Percentiles rank a stretch among this genome's conserved stretches.
phyloP scores from a whole-genome alignment of 1,140 invertebrate species.

The Metaphire vulgaris region DNA sequence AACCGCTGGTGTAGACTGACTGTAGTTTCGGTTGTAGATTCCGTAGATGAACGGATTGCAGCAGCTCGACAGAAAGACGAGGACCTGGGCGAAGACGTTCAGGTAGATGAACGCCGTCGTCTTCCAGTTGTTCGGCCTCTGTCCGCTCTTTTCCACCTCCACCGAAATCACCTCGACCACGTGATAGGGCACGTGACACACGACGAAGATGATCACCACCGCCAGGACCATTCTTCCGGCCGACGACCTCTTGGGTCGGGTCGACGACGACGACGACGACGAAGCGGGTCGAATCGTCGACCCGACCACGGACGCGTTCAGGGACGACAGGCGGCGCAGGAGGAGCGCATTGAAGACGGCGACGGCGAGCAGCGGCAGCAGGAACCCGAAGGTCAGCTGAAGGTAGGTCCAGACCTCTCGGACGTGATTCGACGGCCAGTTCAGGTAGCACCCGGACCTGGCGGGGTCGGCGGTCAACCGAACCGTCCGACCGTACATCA shows the following conservation, averaged over 20 bases:
- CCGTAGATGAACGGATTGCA: neutral
- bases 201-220: neutral
- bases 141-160: too few species aligned
- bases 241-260: neutral
- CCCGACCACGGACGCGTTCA: neutral
- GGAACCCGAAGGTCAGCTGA: conserved; percentile 1
- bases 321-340: neutral
- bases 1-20: too few species aligned
- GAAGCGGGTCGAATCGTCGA: too few species aligned
- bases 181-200: neutral
- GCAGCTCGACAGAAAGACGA: conserved; percentile 2
- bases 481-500: neutral
- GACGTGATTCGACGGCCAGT: neutral
- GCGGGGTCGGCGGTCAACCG: too few species aligned
- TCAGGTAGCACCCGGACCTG: neutral
- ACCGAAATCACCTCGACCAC: neutral
- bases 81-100: conserved; percentile 10
- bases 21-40: conserved; percentile 1
- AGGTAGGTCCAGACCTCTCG: neutral
- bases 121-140: too few species aligned
- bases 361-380: neutral
- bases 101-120: too few species aligned
- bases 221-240: neutral
- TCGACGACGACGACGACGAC: neutral
- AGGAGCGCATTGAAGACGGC: neutral